Base-by-base conservation (phyloP, 2,113 vertebrate genomes). In the Macroglossus sobrinus region DNA sequence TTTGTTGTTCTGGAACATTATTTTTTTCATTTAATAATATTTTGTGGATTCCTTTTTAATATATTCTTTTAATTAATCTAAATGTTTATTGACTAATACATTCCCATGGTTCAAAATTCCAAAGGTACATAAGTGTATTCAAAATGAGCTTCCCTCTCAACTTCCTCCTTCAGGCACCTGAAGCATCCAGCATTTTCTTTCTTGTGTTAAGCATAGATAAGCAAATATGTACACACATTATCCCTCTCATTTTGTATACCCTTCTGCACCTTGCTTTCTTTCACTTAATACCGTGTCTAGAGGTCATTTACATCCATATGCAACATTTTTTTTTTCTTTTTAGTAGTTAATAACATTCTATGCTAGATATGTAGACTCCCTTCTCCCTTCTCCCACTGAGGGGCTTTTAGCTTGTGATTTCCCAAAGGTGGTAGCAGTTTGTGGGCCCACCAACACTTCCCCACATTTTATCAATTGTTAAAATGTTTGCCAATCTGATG, bases 61-160 rank as follows among this genome's bases (percentile, higher is more conserved):
- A 64, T 82, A 45, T 91, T 81, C 19, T 74, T 91, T 74, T n/a
- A 63, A 80, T 74, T 93, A 50, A 71, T 66, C 55, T 86, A 78
- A 64, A 63, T n/a, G 71, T 47, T 64, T 89, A 81, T 15, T 85
- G 96, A 90, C 22, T 35, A 53, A 64, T 61, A 30, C 13, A 38
- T 43, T 84, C 28, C 40, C 61, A 26, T 22, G 57, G 43, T 45
- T 90, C 53, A 71, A 63, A 86, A 93, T 86, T 30, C 45, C 69
- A 87, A 8, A 75, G 16, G 22, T 89, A 53, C 7, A 33, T 22
- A 45, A 53, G 11, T 57, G 19, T 35, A 15, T 59, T 91, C 75
- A 40, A 72, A 43, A 59, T 14, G 38, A 57, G 19, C 33, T 18
- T 64, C 26, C 50, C 21, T 79, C 79, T 21, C 24, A n/a, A 3